Percentiles rank a stretch among this genome's conserved stretches.
These are phyloP conservation scores for Lamprologus speciosus DNA, from an alignment of 2,113 vertebrate genomes.

Conservation along the genomic window DNA sequence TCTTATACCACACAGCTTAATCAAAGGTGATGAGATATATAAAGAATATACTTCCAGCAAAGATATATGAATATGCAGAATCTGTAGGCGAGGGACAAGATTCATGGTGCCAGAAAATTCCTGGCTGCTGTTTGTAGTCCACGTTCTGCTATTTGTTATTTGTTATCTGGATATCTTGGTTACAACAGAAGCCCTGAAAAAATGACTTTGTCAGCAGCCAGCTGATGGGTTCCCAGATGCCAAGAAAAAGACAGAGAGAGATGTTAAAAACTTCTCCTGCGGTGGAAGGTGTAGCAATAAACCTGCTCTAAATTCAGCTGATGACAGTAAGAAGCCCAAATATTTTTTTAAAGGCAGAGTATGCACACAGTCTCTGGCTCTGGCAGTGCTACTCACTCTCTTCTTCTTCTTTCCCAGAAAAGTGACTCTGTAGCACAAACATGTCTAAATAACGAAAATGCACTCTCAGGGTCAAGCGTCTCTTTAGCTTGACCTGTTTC, in stretches of 20 bases:
- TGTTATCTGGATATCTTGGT: neutral
- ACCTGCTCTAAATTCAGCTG: neutral
- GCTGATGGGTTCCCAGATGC: neutral
- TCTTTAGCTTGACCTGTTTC: slow-evolving; percentile 19
- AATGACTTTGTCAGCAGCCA: neutral
- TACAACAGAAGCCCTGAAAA: neutral
- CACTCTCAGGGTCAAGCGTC: slow-evolving; percentile 20
- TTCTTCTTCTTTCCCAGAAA: neutral
- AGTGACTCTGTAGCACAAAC: slow-evolving; percentile 12
- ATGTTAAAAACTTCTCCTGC: neutral
- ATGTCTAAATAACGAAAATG: slow-evolving; percentile 38
- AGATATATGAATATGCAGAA: neutral
- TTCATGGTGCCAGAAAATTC: neutral
- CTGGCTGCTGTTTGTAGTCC: neutral
- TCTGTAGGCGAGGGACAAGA: neutral
- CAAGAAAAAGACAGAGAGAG: neutral
- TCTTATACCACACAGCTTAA: neutral
- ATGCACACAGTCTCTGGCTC: neutral
- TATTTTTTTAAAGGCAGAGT: neutral
- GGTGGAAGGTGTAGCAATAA: neutral
- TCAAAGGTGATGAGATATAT: neutral
- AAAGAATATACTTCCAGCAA: neutral
- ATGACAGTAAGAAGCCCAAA: neutral
- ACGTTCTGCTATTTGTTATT: neutral
- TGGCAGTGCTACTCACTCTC: neutral